phyloP scores from a whole-genome alignment of 1,140 invertebrate species.

The Hylaeus anthracinus region DNA sequence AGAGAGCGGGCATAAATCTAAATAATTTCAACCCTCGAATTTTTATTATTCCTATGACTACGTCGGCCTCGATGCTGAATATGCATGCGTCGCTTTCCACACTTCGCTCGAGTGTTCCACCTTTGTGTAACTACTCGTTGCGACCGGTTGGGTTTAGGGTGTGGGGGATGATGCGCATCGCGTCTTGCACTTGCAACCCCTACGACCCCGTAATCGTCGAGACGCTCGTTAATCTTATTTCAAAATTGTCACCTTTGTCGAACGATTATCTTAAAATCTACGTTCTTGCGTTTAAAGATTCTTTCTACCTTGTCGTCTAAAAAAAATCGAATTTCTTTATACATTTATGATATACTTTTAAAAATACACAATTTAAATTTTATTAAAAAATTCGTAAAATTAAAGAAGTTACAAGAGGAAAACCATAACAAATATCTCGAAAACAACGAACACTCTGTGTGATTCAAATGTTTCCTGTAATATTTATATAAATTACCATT shows the following conservation, averaged over 20 bases:
- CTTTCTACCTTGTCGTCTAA: neutral
- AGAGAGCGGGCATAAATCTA: conserved; percentile 79
- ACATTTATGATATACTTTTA: too few species aligned
- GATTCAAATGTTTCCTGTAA: too few species aligned
- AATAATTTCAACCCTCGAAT: conserved; percentile 78
- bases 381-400: too few species aligned
- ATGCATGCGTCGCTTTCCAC: conserved; percentile 69
- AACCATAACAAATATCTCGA: too few species aligned
- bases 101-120: conserved; percentile 56
- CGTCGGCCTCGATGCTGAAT: conserved; percentile 65
- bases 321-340: too few species aligned
- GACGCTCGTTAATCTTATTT: conserved; percentile 33
- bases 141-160: neutral
- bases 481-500: too few species aligned
- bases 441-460: too few species aligned
- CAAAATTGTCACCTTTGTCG: conserved; percentile 3
- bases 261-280: neutral
- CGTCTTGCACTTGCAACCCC: conserved; percentile 1
- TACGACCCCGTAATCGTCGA: neutral
- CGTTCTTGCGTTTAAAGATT: neutral
- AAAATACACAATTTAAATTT: too few species aligned
- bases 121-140: conserved; percentile 60
- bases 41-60: conserved; percentile 75
- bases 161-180: conserved; percentile 27
- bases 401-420: too few species aligned